These are phyloP conservation scores for Phorcus lineatus DNA, from an alignment of 2,888 invertebrate species.

Conservation along the genomic window DNA sequence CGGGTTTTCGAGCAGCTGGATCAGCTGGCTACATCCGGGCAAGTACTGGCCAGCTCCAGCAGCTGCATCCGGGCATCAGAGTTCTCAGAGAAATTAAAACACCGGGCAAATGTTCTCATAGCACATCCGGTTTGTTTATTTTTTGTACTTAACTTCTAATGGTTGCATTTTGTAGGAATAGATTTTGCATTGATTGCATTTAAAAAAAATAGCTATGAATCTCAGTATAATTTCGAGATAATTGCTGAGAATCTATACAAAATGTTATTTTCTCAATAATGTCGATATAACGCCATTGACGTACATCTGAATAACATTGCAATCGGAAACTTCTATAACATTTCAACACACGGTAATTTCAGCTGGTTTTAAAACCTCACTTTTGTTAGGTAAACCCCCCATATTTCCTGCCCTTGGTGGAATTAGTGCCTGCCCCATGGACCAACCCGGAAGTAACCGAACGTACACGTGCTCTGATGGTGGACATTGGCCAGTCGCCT, in stretches of 20 bases:
- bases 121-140: constrained; percentile 85
- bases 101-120: constrained; percentile 78
- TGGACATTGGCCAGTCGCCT: constrained; percentile 93
- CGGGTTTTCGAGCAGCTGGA: constrained; percentile 89
- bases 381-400: constrained; percentile 89
- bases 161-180: too few species aligned
- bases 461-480: constrained; percentile 86
- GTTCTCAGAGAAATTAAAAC: constrained; percentile 87
- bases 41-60: constrained; percentile 91
- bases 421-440: constrained; percentile 96
- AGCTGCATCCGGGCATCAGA: constrained; percentile 93
- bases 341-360: too few species aligned
- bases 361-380: too few species aligned
- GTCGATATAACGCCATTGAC: too few species aligned
- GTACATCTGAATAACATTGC: too few species aligned
- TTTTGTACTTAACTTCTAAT: too few species aligned
- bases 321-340: too few species aligned
- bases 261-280: too few species aligned
- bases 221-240: too few species aligned
- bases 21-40: constrained; percentile 77
- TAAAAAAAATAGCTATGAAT: too few species aligned
- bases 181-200: too few species aligned
- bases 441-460: constrained; percentile 86
- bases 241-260: too few species aligned
- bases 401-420: constrained; percentile 95